Evolutionary conservation across 2,797 vertebrate genomes (phyloP), one percentile per base, ranked within the genome.

Genomic region (Esox lucius): DNA sequence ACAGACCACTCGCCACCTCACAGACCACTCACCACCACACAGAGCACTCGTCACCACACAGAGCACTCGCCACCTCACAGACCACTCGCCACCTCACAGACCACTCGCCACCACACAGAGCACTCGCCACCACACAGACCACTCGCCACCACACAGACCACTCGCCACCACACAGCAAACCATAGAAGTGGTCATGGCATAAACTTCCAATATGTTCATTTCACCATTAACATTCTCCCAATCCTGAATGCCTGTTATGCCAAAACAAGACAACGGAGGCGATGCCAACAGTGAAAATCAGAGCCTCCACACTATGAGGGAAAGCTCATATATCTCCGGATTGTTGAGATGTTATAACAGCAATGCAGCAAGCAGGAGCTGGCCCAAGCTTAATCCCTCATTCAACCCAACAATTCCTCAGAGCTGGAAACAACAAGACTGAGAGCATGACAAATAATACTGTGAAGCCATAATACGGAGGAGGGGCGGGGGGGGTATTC

Each of bases 401-500:
- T 64, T 74, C 74, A 76, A 78, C 70, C 79, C 69, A 82, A 81
- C 84, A 87, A 86, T 87, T 72, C 86, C 78, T 89, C 78, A 78
- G 83, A 89, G 80, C 69, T 22, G 59, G 70, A 71, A 86, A 81
- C 81, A 77, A 72, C 59, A 80, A 73, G 82, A 78, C 79, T 75
- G 77, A 73, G 80, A 84, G 77, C 80, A 82, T 84, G 85, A 89
- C 86, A 84, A 87, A 91, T 87, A 90, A 72, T 83, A 79, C 73
- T 75, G 81, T 61, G 74, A 68, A 33, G 77, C 68, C n/a, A 81
- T 87, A 85, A 87, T 85, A 87, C 77, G 83, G 87, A 88, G 78
- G 77, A 64, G 53, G 75, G 75, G 24, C 31, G 85, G 75, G 72
- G 84, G 16, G 51, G 1, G 17, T 64, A 16, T 77, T 83, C 75